These are phyloP conservation scores for Perca schrenkii DNA, from an alignment of 2,113 vertebrate species.

Conservation along the genomic window DNA sequence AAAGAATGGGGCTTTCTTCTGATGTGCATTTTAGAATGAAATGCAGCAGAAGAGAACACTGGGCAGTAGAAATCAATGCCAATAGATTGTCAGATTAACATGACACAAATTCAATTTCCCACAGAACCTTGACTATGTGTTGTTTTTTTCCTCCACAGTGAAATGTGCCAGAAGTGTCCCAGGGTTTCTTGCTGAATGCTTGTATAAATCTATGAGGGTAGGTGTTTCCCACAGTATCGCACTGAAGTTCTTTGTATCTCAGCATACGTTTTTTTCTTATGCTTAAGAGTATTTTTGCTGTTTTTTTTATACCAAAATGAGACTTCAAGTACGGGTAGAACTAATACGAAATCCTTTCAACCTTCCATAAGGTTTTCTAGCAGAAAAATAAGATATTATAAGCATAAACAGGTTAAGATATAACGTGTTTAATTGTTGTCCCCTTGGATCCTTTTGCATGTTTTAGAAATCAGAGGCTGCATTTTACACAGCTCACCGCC, in stretches of 20 bases:
- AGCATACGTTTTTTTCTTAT: neutral
- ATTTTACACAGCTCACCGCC: neutral
- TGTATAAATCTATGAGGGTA: conserved; percentile 94
- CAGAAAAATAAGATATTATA: neutral
- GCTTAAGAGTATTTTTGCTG: neutral
- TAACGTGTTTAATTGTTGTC: neutral
- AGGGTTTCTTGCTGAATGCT: conserved; percentile 90
- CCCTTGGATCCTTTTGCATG: neutral
- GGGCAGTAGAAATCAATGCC: conserved; percentile 1
- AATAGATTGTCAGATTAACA: neutral
- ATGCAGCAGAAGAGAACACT: neutral
- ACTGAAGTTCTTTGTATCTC: neutral
- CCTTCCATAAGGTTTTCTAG: neutral
- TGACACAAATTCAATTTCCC: neutral
- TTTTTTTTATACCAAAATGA: neutral
- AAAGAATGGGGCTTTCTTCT: neutral
- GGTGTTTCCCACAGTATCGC: conserved; percentile 7
- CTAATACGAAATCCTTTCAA: neutral
- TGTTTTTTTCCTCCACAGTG: conserved; percentile 80
- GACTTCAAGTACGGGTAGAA: neutral
- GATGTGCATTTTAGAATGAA: conserved; percentile 14
- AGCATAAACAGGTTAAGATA: no score
- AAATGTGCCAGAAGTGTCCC: conserved; percentile 91
- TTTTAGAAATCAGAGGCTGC: neutral
- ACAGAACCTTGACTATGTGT: neutral